Percentiles rank a stretch among this genome's conserved stretches.
Conservation (phyloP, 2,797 vertebrate species). For the Gastrophryne carolinensis region DNA sequence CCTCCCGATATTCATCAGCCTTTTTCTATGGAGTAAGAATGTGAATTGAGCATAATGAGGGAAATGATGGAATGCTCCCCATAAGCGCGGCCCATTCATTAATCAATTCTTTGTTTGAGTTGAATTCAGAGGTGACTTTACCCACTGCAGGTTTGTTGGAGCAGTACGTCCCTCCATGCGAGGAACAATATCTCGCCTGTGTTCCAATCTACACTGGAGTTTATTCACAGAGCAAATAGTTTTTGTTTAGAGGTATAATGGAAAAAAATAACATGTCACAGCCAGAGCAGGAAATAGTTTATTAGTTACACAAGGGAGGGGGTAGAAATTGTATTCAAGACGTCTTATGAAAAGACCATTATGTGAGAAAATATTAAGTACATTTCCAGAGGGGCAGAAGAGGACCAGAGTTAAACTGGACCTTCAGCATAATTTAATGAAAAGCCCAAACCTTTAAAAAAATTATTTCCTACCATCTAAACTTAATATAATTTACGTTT, state of each 20-base stretch:
- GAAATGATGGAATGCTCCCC: neutral
- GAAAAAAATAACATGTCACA: constrained; percentile 53
- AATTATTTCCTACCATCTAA: too few relatives aligned
- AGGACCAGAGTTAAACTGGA: too few relatives aligned
- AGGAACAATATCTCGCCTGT: constrained; percentile 34
- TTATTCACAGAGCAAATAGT: constrained; percentile 51
- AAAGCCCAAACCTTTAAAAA: too few relatives aligned
- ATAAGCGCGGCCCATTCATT: constrained; percentile 21
- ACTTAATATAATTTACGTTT: too few relatives aligned
- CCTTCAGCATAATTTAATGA: too few relatives aligned
- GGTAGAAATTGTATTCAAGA: constrained; percentile 27
- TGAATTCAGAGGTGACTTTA: constrained; percentile 41
- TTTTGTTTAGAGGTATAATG: constrained; percentile 54
- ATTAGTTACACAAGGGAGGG: constrained; percentile 50
- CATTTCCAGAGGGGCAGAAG: constrained; percentile 10
- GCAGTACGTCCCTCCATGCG: neutral
- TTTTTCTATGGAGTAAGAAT: too few relatives aligned
- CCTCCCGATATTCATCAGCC: too few relatives aligned
- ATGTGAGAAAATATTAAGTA: constrained; percentile 48
- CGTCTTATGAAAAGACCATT: constrained; percentile 49
- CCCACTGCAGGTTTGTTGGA: constrained; percentile 31
- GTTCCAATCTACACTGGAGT: constrained; percentile 27
- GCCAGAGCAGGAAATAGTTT: constrained; percentile 52
- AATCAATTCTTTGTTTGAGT: constrained; percentile 38
- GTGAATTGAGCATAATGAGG: neutral